Conservation (phyloP, 2,797 vertebrate species). For the Harpagifer antarcticus region DNA sequence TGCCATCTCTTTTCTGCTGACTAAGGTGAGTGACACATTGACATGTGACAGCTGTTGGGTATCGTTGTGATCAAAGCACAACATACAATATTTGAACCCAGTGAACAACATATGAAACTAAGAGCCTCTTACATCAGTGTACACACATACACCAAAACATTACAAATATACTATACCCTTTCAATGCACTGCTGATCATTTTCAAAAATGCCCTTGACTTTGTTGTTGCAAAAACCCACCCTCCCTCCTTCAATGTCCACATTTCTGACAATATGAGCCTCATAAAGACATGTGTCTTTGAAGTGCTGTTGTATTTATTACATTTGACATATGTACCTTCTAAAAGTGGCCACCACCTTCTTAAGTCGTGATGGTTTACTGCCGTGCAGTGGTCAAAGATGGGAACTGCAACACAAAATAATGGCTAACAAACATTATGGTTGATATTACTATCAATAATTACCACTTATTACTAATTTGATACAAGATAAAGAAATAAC, state of each 20-base stretch:
- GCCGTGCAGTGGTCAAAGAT: slow-evolving; percentile 24
- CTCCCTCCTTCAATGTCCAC: too few relatives aligned
- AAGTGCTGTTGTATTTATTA: too few relatives aligned
- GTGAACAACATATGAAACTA: background rate
- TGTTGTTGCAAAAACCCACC: background rate
- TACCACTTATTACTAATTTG: background rate
- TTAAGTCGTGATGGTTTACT: background rate
- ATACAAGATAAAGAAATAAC: background rate
- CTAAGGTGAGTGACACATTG: slow-evolving; percentile 82
- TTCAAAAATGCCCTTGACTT: background rate
- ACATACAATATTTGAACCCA: background rate
- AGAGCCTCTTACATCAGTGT: background rate
- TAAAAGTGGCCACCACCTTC: too few relatives aligned
- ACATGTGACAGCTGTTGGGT: too few relatives aligned
- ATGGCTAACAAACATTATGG: background rate
- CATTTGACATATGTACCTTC: too few relatives aligned
- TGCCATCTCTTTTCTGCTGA: slow-evolving; percentile 92
- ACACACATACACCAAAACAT: background rate
- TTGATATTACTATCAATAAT: background rate
- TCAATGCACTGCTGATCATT: background rate
- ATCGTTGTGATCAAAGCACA: background rate
- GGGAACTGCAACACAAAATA: background rate
- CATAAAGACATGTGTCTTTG: too few relatives aligned
- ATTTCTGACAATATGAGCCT: background rate
- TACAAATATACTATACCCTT: background rate